Base-by-base conservation (phyloP, 2,797 vertebrate species). In the Rhincodon typus region DNA sequence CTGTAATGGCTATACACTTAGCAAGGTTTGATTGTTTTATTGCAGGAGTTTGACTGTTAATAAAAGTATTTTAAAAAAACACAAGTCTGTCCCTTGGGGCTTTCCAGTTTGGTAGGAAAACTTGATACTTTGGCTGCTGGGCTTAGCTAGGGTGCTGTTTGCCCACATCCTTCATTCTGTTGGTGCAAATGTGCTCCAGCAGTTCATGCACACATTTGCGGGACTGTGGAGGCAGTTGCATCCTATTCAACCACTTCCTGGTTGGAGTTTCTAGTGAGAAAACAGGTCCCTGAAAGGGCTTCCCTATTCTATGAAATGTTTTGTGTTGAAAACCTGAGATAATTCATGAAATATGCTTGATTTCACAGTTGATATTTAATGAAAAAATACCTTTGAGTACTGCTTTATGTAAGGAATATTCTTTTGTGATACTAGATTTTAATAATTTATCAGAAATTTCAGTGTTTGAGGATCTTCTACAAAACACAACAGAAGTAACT, bases 201-300 rank as follows among this genome's bases (percentile, higher is more conserved):
- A 95, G 27, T 34, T 74, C 13, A 50, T 53, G 69, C 34, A 38
- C 4, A 46, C 46, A 42, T 19, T 50, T 27, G 4, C 27, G 15
- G 46, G 25, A 4, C 34, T 94, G 67, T 74, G 25, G 94, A 94
- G 69, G 38, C 42, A 30, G 38, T 77, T 77, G 46, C 38, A 53
- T 95, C 94, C 46, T n/a, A 66, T n/a, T 91, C 88, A 66, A 74
- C 94, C 94, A 77, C 94, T 95, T 95, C 94, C 94, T 95, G 70
- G 46, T 74, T 95, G 94, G 70, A 95, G 70, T 95, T 95, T 95
- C 42, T 70, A 74, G 27, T 34, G 23, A 50, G 27, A 34, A 30
- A 42, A 74, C 25, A 94, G 74, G 67, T 94, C 93, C 93, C 67
- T 19, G 70, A 77, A 74, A 74, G 70, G 94, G 67, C 70, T 95